Percentiles rank a stretch among this genome's conserved stretches.
Evolutionary conservation across 2,888 invertebrate genomes (phyloP).

Genomic region (Fragum fragum): DNA sequence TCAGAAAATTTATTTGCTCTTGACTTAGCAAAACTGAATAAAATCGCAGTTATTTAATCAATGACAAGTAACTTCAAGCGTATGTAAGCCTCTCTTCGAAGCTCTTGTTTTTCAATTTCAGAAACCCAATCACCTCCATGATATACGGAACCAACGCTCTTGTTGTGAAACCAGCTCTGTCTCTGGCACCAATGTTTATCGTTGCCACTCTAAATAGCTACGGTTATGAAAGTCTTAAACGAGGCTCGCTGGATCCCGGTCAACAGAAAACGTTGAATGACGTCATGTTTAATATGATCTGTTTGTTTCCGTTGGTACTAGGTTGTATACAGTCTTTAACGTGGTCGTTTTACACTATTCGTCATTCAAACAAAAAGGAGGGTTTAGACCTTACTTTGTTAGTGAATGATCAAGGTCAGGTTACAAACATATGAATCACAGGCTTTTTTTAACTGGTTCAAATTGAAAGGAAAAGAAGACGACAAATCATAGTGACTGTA

Average conservation of each 20-base stretch:
- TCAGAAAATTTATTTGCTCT: no score
- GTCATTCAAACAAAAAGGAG: conserved; percentile 33
- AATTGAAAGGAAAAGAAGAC: no score
- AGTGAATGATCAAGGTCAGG: conserved; percentile 3
- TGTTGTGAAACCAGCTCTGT: conserved; percentile 84
- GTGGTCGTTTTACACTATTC: conserved; percentile 79
- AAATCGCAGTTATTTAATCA: no score
- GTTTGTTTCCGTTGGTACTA: conserved; percentile 74
- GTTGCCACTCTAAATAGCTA: conserved; percentile 80
- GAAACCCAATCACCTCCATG: conserved; percentile 84
- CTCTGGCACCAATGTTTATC: conserved; percentile 84
- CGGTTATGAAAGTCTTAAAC: conserved; percentile 77
- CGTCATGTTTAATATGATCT: conserved; percentile 78
- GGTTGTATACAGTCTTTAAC: conserved; percentile 75
- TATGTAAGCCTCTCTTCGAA: no score
- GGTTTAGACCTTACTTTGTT: conserved; percentile 31
- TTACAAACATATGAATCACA: not conserved
- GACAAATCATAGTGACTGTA: no score
- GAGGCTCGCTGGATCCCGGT: conserved; percentile 38
- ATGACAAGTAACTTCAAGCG: no score
- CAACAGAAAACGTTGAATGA: conserved; percentile 61
- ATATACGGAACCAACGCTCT: conserved; percentile 85
- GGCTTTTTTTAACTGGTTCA: not conserved
- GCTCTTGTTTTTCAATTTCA: conserved; percentile 73
- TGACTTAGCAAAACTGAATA: no score